These are phyloP conservation scores for Drosophila melanocephala DNA, from an alignment of 2,888 invertebrate species.

Conservation along the genomic window DNA sequence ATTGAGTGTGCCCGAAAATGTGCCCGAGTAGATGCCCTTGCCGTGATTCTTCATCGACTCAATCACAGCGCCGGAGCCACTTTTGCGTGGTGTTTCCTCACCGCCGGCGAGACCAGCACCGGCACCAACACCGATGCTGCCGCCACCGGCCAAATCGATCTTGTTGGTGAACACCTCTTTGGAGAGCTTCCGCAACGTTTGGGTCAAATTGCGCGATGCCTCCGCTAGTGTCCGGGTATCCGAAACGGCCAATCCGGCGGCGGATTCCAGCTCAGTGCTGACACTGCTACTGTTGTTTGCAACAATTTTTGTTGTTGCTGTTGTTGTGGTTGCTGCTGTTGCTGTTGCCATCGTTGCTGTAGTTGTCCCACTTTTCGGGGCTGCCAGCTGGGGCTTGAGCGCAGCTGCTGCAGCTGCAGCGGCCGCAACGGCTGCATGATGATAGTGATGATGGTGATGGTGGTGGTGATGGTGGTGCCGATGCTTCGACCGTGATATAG, in stretches of 20 bases:
- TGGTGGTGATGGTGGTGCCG: slow-evolving; percentile 83
- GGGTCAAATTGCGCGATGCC: slow-evolving; percentile 96
- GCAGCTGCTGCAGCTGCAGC: slow-evolving; percentile 18
- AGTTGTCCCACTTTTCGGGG: slow-evolving; percentile 14
- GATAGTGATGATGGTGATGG: slow-evolving; percentile 84
- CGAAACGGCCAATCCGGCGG: slow-evolving; percentile 82
- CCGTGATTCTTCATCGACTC: slow-evolving; percentile 97
- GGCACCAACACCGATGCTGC: slow-evolving; percentile 29
- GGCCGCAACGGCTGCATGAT: slow-evolving; percentile 45
- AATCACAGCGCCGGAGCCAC: slow-evolving; percentile 92
- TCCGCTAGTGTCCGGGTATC: slow-evolving; percentile 93
- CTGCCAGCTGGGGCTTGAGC: slow-evolving; percentile 9
- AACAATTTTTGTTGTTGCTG: slow-evolving; percentile 18
- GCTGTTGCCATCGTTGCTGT: slow-evolving; percentile 16
- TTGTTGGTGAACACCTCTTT: slow-evolving; percentile 94
- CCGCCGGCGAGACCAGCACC: slow-evolving; percentile 10
- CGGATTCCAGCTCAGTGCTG: slow-evolving; percentile 62
- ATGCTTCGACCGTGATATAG: slow-evolving; percentile 76
- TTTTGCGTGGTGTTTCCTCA: slow-evolving; percentile 86
- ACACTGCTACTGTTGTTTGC: slow-evolving; percentile 9
- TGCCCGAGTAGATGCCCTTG: slow-evolving; percentile 97
- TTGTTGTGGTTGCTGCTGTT: slow-evolving; percentile 17
- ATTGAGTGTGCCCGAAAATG: slow-evolving; percentile 97
- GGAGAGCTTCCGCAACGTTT: slow-evolving; percentile 94
- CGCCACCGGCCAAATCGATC: slow-evolving; percentile 84